Evolutionary conservation across 2,888 invertebrate species (phyloP).

Genomic region (Catocala fraxini): DNA sequence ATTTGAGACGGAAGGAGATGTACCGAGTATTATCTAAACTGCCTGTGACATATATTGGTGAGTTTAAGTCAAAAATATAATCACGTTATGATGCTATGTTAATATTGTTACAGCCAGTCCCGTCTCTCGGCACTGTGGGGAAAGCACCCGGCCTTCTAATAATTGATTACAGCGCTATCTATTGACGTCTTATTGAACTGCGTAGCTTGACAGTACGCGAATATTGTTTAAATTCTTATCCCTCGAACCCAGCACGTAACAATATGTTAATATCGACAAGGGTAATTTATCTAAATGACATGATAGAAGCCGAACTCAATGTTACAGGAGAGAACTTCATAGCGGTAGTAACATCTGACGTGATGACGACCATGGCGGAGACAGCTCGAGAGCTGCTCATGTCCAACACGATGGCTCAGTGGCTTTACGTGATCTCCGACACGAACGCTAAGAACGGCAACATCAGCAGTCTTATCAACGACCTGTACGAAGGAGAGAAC

Average conservation of each 20-base stretch:
- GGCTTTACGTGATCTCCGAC: conserved; percentile 93
- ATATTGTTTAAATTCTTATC: too few relatives aligned
- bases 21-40: conserved; percentile 78
- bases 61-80: conserved; percentile 11
- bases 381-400: conserved; percentile 89
- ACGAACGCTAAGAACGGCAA: conserved; percentile 82
- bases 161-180: too few relatives aligned
- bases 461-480: conserved; percentile 85
- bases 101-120: too few relatives aligned
- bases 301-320: background rate
- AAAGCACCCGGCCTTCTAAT: too few relatives aligned
- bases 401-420: conserved; percentile 92
- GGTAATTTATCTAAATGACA: too few relatives aligned
- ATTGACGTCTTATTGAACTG: too few relatives aligned
- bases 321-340: conserved; percentile 86
- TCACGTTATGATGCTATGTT: too few relatives aligned
- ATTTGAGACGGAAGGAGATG: conserved; percentile 78
- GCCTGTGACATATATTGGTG: conserved; percentile 82
- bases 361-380: conserved; percentile 90
- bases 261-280: too few relatives aligned
- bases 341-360: conserved; percentile 88
- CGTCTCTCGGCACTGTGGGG: too few relatives aligned
- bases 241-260: too few relatives aligned
- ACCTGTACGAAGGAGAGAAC: conserved; percentile 93
- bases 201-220: too few relatives aligned